Conservation (phyloP, 2,888 invertebrate species). For the Diaperis boleti region DNA sequence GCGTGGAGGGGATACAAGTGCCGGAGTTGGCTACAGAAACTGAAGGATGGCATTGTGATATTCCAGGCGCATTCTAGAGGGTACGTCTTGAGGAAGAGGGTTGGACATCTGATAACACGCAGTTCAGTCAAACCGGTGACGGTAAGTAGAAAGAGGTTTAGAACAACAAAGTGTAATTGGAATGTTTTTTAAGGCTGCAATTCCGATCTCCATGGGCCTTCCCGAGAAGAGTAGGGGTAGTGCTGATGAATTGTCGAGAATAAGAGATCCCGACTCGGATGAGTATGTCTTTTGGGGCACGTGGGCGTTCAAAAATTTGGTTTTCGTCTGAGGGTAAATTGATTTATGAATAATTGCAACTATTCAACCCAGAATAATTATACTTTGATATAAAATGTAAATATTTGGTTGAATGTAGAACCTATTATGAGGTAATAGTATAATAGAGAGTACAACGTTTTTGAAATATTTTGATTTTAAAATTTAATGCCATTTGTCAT, state of each 20-base stretch:
- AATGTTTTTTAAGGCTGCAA: neutral
- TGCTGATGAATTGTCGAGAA: neutral
- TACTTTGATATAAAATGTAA: too few relatives aligned
- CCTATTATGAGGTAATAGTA: too few relatives aligned
- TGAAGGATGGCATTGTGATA: slow-evolving; percentile 71
- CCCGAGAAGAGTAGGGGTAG: neutral
- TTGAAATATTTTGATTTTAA: too few relatives aligned
- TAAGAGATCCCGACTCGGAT: slow-evolving; percentile 66
- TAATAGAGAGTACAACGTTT: too few relatives aligned
- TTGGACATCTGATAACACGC: slow-evolving; percentile 65
- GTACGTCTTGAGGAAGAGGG: slow-evolving; percentile 71
- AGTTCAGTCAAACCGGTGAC: neutral
- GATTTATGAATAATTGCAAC: too few relatives aligned
- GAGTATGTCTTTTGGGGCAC: slow-evolving; percentile 59
- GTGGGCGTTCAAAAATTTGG: too few relatives aligned
- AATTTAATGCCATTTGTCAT: too few relatives aligned
- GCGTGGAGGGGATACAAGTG: slow-evolving; percentile 80
- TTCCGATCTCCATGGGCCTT: neutral
- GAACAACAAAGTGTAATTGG: neutral
- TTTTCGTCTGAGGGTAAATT: too few relatives aligned
- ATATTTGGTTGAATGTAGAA: too few relatives aligned
- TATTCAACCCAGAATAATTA: too few relatives aligned
- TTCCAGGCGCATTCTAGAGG: slow-evolving; percentile 84
- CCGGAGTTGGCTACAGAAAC: slow-evolving; percentile 75
- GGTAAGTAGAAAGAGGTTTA: neutral